Base-by-base conservation (phyloP, 2,888 invertebrate genomes). In the Caenorhabditis sp. region DNA sequence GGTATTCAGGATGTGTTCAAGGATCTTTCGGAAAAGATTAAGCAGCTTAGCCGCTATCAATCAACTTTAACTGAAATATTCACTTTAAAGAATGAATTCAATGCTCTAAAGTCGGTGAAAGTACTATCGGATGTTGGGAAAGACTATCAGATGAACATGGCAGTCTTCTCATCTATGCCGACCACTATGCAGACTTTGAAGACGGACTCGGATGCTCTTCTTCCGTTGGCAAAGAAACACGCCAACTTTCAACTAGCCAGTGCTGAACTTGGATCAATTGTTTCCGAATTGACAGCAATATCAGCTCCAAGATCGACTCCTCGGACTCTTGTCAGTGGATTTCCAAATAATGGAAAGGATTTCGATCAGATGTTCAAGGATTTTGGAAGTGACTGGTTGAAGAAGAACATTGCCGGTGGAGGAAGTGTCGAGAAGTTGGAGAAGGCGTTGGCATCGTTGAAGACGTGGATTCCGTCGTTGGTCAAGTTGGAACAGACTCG, bases 401-500 rank as follows among this genome's bases (percentile, higher is more conserved):
- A 56, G 32, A 35, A 68, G 6, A 68, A 55, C 24, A 15, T 68
- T 3, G 56, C 67, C 2, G 67, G 32, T 2, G 58, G 68, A 22
- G 50, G 24, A 9, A 58, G 50, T n/a, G n/a, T 58, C 2, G 47
- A 56, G 22, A 28, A 15, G 8, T 4, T 58, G 9, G 11, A 2
- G 6, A 13, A 40, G 40, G 2, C 6, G 13, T 13, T 40, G 40
- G 13, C 13, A 13, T 2, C 13, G 2, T 2, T 40, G 32, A 32
- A 32, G 32, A 32, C 4, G 32, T 6, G 4, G 32, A 28, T 18
- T 56, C 37, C 11, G 4, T 11, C 8, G 15, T 4, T 56, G 6
- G 11, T 1, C 13, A n/a, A 20, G 6, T 9, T 47, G 8, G 18
- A 4, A 1, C n/a, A 20, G 26, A 37, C 32, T 18, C 50, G 47